These are phyloP conservation scores for Sebastes trivittatus DNA, from an alignment of 2,797 vertebrate genomes.

Conservation along the genomic window DNA sequence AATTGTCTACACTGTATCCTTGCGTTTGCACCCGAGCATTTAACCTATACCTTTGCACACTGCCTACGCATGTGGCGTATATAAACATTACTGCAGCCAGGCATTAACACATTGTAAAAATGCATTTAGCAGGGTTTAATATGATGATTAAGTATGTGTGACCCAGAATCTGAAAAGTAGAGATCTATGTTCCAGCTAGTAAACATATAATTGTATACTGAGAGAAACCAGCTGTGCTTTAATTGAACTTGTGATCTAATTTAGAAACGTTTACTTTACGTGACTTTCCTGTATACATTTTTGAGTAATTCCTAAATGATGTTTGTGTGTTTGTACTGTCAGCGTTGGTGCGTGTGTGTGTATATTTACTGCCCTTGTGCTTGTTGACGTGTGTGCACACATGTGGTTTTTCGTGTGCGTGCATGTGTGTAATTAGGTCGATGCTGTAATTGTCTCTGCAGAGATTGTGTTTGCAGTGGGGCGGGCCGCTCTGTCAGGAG, in stretches of 20 bases:
- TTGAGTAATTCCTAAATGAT: conserved; percentile 25
- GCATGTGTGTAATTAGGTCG: conserved; percentile 71
- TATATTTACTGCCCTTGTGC: neutral
- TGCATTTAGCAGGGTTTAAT: neutral
- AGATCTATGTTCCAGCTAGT: neutral
- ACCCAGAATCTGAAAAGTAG: neutral
- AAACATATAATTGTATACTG: neutral
- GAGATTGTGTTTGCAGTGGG: conserved; percentile 68
- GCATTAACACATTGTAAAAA: neutral
- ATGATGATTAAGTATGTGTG: neutral
- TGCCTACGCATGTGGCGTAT: neutral
- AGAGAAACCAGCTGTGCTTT: conserved; percentile 3
- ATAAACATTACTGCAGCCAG: neutral
- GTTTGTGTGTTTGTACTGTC: conserved; percentile 12
- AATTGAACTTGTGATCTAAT: conserved; percentile 30
- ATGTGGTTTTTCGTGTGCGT: conserved; percentile 20
- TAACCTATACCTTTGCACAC: neutral
- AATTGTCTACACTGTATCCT: neutral
- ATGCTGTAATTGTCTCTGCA: conserved; percentile 71
- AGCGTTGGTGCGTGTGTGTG: conserved; percentile 20
- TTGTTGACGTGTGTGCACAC: conserved; percentile 11
- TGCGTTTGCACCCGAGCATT: neutral
- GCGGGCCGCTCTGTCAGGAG: conserved; percentile 56
- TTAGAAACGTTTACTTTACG: conserved; percentile 18
- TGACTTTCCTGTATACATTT: conserved; percentile 38